phyloP scores from a whole-genome alignment of 2,888 invertebrate genomes.

The Hylaea fasciaria region DNA sequence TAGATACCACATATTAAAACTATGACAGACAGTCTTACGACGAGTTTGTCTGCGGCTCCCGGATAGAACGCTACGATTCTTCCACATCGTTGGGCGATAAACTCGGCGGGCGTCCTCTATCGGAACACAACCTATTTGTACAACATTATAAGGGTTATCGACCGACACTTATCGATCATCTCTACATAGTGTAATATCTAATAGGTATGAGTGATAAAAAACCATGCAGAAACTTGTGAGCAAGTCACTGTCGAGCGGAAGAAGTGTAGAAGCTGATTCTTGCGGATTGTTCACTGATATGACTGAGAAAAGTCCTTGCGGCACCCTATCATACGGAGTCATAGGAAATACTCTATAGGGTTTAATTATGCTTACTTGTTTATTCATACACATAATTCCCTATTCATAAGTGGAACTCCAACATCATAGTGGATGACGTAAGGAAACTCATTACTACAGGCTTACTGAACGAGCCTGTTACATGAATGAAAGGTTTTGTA shows the following conservation, averaged over 20 bases:
- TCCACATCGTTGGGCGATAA: slow-evolving; percentile 21
- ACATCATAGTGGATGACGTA: slow-evolving; percentile 11
- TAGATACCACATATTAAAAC: no score
- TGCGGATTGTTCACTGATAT: slow-evolving; percentile 13
- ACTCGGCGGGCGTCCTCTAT: slow-evolving; percentile 4
- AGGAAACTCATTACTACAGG: slow-evolving; percentile 5
- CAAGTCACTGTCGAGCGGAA: slow-evolving; percentile 18
- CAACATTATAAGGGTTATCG: slow-evolving; percentile 5
- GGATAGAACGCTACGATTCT: slow-evolving; percentile 11
- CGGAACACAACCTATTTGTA: slow-evolving; percentile 15
- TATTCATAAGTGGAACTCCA: slow-evolving; percentile 5
- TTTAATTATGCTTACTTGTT: background rate
- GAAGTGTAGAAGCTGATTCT: slow-evolving; percentile 12
- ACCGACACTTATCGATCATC: slow-evolving; percentile 6
- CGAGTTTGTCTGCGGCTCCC: background rate
- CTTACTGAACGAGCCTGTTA: slow-evolving; percentile 11
- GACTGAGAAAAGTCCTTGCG: slow-evolving; percentile 8
- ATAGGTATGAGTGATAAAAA: background rate
- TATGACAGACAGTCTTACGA: background rate
- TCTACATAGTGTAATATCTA: background rate
- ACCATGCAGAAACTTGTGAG: background rate
- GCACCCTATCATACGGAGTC: background rate
- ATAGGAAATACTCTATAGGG: background rate
- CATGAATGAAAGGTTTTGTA: slow-evolving; percentile 18
- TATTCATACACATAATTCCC: background rate